Base-by-base conservation (phyloP, 2,797 vertebrate genomes). In the Malurus splendens region DNA sequence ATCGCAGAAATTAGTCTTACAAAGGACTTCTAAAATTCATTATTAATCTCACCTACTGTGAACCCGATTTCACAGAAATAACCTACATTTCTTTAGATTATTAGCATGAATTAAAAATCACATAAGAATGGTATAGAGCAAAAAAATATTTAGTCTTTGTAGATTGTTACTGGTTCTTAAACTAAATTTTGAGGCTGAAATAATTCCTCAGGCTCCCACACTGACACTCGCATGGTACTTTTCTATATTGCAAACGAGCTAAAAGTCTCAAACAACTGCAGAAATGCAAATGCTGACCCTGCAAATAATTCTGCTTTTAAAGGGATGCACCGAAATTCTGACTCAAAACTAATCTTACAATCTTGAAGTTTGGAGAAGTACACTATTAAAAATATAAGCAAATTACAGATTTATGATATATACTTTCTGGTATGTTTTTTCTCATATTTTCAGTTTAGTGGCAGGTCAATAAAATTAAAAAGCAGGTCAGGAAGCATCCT, bases 161-260 rank as follows among this genome's bases (percentile, higher is more conserved):
- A 52, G 86, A 57, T 47, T 38, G 2, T 48, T 79, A 57, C 1
- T 28, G 19, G n/a, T 70, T 76, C 60, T 52, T 62, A 55, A 85
- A 55, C 3, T 32, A 64, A 75, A 18, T n/a, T 79, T 65, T 68
- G 42, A 18, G 38, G 65, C 13, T 79, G 28, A 62, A 70, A 73
- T 51, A 67, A 73, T 67, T 80, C 51, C 19, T 50, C 51, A 44
- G 18, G 12, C 39, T 90, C 17, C 9, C 18, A 28, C 25, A 68
- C 0, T 60, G 24, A 48, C 18, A 57, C 2, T 32, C 2, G 9
- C 8, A 52, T 0, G 3, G 22, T 2, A 71, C 51, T 9, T 27
- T 71, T 55, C 66, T 54, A 30, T 22, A 51, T 11, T 42, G 12
- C 30, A 83, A 86, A 51, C 7, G 7, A 45, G 11, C 18, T 56